These are phyloP conservation scores for Dolichoris vasculosae DNA, from an alignment of 1,140 invertebrate species.

Conservation along the genomic window DNA sequence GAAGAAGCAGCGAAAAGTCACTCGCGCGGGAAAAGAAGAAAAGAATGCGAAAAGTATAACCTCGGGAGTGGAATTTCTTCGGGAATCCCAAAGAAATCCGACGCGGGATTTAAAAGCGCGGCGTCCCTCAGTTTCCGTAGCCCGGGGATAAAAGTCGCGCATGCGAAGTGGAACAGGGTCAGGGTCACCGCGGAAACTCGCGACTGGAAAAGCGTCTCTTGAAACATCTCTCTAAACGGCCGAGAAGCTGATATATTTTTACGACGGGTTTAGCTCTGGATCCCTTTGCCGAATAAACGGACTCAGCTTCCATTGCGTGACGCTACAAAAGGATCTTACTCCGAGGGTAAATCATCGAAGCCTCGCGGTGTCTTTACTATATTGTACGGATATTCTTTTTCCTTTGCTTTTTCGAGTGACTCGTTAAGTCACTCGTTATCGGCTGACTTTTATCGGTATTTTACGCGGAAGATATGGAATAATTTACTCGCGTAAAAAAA, in stretches of 20 bases:
- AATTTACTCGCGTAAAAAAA: not conserved
- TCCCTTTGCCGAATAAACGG: too few species aligned
- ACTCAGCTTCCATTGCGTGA: too few species aligned
- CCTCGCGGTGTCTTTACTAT: not conserved
- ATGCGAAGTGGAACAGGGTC: constrained; percentile 40
- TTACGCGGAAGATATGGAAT: not conserved
- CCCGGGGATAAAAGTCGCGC: constrained; percentile 11
- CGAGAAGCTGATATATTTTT: not conserved
- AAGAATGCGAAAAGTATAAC: too few species aligned
- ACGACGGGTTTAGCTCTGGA: not conserved
- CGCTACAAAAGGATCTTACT: not conserved
- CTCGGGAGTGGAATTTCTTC: too few species aligned
- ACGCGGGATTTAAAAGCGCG: too few species aligned
- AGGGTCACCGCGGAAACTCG: constrained; percentile 9
- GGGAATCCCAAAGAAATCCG: too few species aligned
- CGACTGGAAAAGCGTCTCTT: not conserved
- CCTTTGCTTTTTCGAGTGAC: not conserved
- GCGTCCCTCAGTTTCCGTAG: not conserved
- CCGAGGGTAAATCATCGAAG: not conserved
- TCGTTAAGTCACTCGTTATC: not conserved
- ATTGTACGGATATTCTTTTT: not conserved
- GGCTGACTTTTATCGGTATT: not conserved
- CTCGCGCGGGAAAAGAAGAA: too few species aligned
- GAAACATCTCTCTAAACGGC: not conserved
- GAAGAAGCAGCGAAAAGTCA: not conserved